Conservation (phyloP, 1,140 invertebrate species). For the Brachystomella parvula region DNA sequence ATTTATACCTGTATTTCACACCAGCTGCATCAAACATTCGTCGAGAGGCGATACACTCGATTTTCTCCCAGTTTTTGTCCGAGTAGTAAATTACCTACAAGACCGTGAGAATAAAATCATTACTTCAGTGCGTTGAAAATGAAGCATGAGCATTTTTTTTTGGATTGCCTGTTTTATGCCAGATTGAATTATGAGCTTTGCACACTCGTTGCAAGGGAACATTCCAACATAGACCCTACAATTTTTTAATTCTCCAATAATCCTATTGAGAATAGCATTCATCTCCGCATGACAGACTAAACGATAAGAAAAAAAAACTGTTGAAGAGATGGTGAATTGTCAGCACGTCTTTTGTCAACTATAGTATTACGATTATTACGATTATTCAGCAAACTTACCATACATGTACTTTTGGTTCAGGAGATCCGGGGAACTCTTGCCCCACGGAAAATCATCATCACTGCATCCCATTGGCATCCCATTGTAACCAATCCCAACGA, state of each 20-base stretch:
- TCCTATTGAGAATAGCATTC: constrained; percentile 93
- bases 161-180: constrained; percentile 65
- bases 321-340: neutral
- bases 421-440: constrained; percentile 50
- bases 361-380: neutral
- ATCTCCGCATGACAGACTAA: constrained; percentile 93
- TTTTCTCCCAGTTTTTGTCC: constrained; percentile 66
- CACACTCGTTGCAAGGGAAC: constrained; percentile 95
- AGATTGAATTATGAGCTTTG: constrained; percentile 94
- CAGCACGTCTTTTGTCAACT: neutral
- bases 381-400: constrained; percentile 51
- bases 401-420: constrained; percentile 74
- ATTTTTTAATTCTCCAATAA: constrained; percentile 61
- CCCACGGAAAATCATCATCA: constrained; percentile 86
- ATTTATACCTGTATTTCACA: constrained; percentile 53
- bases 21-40: constrained; percentile 69
- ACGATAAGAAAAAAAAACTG: constrained; percentile 41
- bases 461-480: constrained; percentile 82
- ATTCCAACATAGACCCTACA: constrained; percentile 78
- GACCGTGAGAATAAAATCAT: neutral
- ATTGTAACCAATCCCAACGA: constrained; percentile 92
- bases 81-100: constrained; percentile 57
- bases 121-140: neutral
- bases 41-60: constrained; percentile 61
- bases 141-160: neutral